A percentile compares a stretch with the other conserved stretches of the same genome.
These are phyloP conservation scores for Hyposoter didymator DNA, from an alignment of 2,888 invertebrate species.

Conservation along the genomic window DNA sequence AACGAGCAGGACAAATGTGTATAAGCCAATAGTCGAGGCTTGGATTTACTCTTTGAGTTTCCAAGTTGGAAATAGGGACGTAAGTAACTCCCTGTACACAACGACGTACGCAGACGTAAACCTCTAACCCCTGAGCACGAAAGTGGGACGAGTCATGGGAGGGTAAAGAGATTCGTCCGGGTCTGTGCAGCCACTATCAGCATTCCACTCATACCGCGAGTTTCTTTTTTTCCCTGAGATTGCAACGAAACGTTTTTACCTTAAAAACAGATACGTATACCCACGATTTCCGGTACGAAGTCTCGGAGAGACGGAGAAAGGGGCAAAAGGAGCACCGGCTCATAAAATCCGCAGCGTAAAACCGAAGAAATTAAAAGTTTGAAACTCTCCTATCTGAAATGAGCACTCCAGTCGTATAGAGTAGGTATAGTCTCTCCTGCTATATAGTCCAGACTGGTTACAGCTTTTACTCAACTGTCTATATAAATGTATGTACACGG, in stretches of 20 bases:
- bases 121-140: constrained; percentile 1
- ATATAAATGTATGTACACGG: constrained; percentile 6
- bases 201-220: constrained; percentile 50
- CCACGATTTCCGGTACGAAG: constrained; percentile 28
- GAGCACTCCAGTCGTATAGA: constrained; percentile 74
- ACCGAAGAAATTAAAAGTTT: constrained; percentile 80
- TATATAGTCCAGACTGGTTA: constrained; percentile 50
- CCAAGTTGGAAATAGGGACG: background rate
- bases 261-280: constrained; percentile 24
- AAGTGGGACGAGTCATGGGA: constrained; percentile 38
- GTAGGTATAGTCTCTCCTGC: constrained; percentile 28
- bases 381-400: constrained; percentile 77
- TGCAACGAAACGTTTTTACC: constrained; percentile 50
- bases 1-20: constrained; percentile 22
- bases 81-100: constrained; percentile 31
- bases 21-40: constrained; percentile 24
- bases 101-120: background rate
- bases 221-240: constrained; percentile 21
- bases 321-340: constrained; percentile 59
- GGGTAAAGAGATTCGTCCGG: constrained; percentile 43
- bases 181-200: constrained; percentile 48
- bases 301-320: constrained; percentile 35
- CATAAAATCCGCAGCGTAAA: constrained; percentile 78
- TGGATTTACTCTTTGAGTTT: constrained; percentile 39
- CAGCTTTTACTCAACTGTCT: constrained; percentile 46